Percentiles rank a stretch among this genome's conserved stretches.
Evolutionary conservation across 2,888 invertebrate species (phyloP).

Genomic region (Sthenelais limicola): DNA sequence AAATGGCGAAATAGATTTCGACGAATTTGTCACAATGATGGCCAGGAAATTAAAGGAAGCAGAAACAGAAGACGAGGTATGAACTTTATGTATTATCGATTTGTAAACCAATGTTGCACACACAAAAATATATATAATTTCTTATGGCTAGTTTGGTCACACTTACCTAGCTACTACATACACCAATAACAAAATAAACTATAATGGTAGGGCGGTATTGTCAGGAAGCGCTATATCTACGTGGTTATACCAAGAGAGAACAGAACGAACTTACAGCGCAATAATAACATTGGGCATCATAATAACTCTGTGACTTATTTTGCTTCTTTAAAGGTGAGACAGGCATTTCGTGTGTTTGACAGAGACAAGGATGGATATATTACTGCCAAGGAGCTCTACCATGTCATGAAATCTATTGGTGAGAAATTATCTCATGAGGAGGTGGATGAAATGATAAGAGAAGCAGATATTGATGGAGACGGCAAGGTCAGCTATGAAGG

Average conservation of each 20-base stretch:
- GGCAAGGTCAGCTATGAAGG: slow-evolving; percentile 40
- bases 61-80: slow-evolving; percentile 23
- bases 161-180: too few relatives aligned
- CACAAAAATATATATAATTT: too few relatives aligned
- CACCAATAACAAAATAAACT: too few relatives aligned
- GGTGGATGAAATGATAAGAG: slow-evolving; percentile 38
- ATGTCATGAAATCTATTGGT: slow-evolving; percentile 17
- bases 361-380: slow-evolving; percentile 28
- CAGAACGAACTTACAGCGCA: too few relatives aligned
- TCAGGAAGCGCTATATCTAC: too few relatives aligned
- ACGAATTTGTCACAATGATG: slow-evolving; percentile 26
- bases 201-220: too few relatives aligned
- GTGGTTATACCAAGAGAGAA: too few relatives aligned
- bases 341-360: slow-evolving; percentile 33
- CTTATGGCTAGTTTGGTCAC: too few relatives aligned
- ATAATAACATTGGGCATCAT: too few relatives aligned
- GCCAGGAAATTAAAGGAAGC: slow-evolving; percentile 16
- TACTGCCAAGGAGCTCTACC: slow-evolving; percentile 22
- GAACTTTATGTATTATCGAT: neutral
- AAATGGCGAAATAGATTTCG: slow-evolving; percentile 31
- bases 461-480: slow-evolving; percentile 28
- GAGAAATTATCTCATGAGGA: slow-evolving; percentile 18
- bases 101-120: too few relatives aligned
- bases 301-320: too few relatives aligned
- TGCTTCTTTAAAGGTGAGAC: slow-evolving; percentile 15